These are phyloP conservation scores for Drosophila teissieri DNA, from an alignment of 1,140 invertebrate species.

Conservation along the genomic window DNA sequence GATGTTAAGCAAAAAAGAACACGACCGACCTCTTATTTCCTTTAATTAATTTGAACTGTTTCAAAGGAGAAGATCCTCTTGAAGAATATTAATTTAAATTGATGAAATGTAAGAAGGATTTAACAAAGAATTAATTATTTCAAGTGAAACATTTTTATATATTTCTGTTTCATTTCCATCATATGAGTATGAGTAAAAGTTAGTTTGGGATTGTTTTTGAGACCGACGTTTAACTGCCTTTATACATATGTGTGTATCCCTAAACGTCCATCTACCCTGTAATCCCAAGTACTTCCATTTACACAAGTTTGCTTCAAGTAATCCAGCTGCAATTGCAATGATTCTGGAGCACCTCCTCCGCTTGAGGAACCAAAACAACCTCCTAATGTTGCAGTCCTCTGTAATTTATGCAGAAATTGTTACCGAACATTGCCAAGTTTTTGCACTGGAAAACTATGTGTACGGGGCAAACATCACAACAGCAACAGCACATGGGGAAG, in stretches of 20 bases:
- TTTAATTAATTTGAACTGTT: too few relatives aligned
- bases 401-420: conserved; percentile 79
- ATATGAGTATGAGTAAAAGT: not conserved
- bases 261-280: not conserved
- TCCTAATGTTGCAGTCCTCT: conserved; percentile 45
- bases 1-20: too few relatives aligned
- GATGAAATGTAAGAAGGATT: too few relatives aligned
- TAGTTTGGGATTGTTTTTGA: not conserved
- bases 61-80: too few relatives aligned
- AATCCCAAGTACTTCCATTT: conserved; percentile 19
- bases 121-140: too few relatives aligned
- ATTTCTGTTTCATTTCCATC: not conserved
- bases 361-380: conserved; percentile 16
- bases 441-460: conserved; percentile 51
- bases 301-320: conserved; percentile 22
- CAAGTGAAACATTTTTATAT: too few relatives aligned
- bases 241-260: too few relatives aligned
- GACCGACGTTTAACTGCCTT: too few relatives aligned
- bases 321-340: conserved; percentile 46
- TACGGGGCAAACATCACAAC: conserved; percentile 55
- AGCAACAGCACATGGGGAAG: conserved; percentile 33
- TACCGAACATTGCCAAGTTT: conserved; percentile 78
- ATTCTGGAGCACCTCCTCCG: conserved; percentile 13
- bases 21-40: too few relatives aligned
- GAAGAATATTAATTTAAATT: too few relatives aligned